A percentile compares a stretch with the other conserved stretches of the same genome.
These are phyloP conservation scores for Pseudorhiza aurosa DNA, from an alignment of 30 jellyfish, hydroid and myxozoan genomes.

Conservation along the genomic window DNA sequence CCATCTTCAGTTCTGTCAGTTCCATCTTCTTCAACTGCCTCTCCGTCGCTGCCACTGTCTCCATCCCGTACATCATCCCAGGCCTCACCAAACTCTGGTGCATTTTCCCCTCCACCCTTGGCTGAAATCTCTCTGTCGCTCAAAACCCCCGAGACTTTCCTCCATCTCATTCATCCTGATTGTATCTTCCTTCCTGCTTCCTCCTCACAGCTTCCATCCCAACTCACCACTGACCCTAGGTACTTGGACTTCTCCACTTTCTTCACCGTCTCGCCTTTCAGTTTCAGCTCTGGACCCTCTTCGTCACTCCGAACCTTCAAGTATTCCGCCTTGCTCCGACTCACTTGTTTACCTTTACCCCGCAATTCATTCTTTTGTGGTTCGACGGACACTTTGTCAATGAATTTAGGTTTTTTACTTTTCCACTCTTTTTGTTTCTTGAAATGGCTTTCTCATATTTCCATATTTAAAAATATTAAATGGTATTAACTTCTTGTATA, in stretches of 20 bases:
- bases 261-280: neutral
- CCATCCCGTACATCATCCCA: neutral
- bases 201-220: neutral
- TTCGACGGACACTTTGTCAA: too few relatives aligned
- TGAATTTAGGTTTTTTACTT: too few relatives aligned
- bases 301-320: neutral
- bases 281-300: neutral
- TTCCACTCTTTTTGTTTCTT: too few relatives aligned
- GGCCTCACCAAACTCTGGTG: neutral
- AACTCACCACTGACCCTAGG: neutral
- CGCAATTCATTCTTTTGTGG: too few relatives aligned
- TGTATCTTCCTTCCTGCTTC: neutral
- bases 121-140: too few relatives aligned
- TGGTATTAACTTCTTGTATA: too few relatives aligned
- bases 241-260: neutral
- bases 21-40: neutral
- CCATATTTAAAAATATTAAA: too few relatives aligned
- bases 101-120: too few relatives aligned
- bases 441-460: too few relatives aligned
- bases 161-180: neutral
- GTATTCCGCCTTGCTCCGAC: neutral
- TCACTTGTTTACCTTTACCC: too few relatives aligned
- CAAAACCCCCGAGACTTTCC: neutral
- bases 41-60: neutral
- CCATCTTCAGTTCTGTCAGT: neutral